Conservation (phyloP, 2,888 invertebrate genomes). For the Rhagium mordax region DNA sequence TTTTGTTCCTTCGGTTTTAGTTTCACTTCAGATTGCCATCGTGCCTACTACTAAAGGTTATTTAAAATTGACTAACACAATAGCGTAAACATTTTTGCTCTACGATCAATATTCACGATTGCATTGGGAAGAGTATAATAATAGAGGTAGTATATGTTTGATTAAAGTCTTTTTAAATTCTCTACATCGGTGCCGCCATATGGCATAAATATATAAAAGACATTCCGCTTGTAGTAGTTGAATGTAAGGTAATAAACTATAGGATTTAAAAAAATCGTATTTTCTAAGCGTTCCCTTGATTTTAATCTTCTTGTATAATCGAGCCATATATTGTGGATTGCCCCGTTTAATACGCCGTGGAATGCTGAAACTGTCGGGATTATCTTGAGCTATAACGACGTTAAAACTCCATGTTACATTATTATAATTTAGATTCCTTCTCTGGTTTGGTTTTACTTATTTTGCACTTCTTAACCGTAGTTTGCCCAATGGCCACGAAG, state of each 20-base stretch:
- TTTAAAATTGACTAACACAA: too few relatives aligned
- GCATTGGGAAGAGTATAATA: too few relatives aligned
- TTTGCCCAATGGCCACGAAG: neutral
- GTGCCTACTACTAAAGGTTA: too few relatives aligned
- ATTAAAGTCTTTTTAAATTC: constrained; percentile 8
- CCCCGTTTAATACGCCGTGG: constrained; percentile 63
- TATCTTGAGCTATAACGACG: constrained; percentile 50
- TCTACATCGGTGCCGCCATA: neutral
- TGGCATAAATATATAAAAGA: constrained; percentile 10
- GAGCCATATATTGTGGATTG: constrained; percentile 59
- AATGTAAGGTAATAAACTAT: constrained; percentile 25
- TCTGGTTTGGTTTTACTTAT: constrained; percentile 1
- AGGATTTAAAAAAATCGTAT: constrained; percentile 31
- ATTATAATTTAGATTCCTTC: constrained; percentile 30
- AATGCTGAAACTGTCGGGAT: constrained; percentile 56
- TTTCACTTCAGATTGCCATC: too few relatives aligned
- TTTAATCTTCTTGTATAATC: constrained; percentile 36
- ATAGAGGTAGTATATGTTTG: too few relatives aligned
- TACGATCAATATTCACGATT: too few relatives aligned
- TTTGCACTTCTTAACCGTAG: constrained; percentile 22
- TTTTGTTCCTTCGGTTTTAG: too few relatives aligned
- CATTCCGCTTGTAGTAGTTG: constrained; percentile 3
- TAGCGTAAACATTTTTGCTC: too few relatives aligned
- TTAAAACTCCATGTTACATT: constrained; percentile 37
- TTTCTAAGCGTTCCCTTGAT: constrained; percentile 29